These are phyloP conservation scores for Hystrix brachyura DNA, from an alignment of 2,113 vertebrate genomes.

Conservation along the genomic window DNA sequence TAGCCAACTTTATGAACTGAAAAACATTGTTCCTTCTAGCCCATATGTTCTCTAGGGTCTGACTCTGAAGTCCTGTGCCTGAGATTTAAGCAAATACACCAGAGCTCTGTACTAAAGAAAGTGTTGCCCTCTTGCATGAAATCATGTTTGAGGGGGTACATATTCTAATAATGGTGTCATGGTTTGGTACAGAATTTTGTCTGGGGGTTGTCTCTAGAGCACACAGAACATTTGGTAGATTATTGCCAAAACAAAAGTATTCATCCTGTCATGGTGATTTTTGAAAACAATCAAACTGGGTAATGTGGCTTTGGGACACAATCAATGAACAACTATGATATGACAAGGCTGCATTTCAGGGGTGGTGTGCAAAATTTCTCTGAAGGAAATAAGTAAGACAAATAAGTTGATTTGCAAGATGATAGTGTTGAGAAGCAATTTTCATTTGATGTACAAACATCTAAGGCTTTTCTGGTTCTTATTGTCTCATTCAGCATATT, in stretches of 20 bases:
- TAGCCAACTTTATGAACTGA: background rate
- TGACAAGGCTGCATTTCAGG: background rate
- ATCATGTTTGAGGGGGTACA: background rate
- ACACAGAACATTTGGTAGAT: background rate
- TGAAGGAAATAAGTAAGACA: constrained; percentile 37
- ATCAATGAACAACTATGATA: background rate
- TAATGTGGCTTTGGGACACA: constrained; percentile 38
- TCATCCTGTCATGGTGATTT: background rate
- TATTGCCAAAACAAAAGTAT: constrained; percentile 11
- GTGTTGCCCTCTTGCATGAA: background rate
- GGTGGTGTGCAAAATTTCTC: constrained; percentile 15
- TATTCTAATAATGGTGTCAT: background rate
- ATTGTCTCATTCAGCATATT: background rate
- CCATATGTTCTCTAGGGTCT: background rate
- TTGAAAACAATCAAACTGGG: constrained; percentile 1
- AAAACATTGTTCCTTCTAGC: background rate
- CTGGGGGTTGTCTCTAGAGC: background rate
- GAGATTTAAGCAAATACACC: background rate
- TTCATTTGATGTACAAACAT: constrained; percentile 18
- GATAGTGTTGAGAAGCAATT: constrained; percentile 36
- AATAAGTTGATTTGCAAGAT: constrained; percentile 24
- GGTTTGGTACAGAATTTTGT: constrained; percentile 4
- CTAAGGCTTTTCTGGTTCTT: constrained; percentile 52
- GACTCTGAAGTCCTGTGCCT: constrained; percentile 1
- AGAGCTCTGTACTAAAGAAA: background rate